Evolutionary conservation across 2,888 invertebrate species (phyloP).

Genomic region (Teleogryllus oceanicus): DNA sequence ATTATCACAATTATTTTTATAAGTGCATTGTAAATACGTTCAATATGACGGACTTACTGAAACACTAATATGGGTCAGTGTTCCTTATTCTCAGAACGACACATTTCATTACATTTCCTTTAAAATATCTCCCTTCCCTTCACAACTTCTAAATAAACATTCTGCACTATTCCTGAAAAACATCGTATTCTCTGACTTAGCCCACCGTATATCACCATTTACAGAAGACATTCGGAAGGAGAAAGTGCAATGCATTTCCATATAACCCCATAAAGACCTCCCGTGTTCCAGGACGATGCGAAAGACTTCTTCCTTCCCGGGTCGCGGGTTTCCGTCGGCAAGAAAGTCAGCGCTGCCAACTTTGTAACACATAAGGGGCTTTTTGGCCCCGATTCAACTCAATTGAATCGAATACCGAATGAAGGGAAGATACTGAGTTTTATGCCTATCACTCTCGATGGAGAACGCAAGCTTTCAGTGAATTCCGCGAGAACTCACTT

Average conservation of each 20-base stretch:
- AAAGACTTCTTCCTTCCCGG: neutral
- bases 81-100: too few relatives aligned
- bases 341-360: neutral
- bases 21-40: too few relatives aligned
- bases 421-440: constrained; percentile 1
- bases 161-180: too few relatives aligned
- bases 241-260: neutral
- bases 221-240: neutral
- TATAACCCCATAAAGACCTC: neutral
- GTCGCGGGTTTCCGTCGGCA: neutral
- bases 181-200: neutral
- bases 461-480: neutral
- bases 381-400: neutral
- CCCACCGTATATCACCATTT: constrained; percentile 2
- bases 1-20: too few relatives aligned
- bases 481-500: neutral
- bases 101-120: too few relatives aligned
- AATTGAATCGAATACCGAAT: constrained; percentile 1
- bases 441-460: neutral
- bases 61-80: too few relatives aligned
- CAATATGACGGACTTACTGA: too few relatives aligned
- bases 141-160: too few relatives aligned
- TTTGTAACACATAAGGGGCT: constrained; percentile 2
- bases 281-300: neutral
- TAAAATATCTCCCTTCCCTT: too few relatives aligned